phyloP scores from a whole-genome alignment of 2,797 vertebrate species.

The Danio jaintianensis region DNA sequence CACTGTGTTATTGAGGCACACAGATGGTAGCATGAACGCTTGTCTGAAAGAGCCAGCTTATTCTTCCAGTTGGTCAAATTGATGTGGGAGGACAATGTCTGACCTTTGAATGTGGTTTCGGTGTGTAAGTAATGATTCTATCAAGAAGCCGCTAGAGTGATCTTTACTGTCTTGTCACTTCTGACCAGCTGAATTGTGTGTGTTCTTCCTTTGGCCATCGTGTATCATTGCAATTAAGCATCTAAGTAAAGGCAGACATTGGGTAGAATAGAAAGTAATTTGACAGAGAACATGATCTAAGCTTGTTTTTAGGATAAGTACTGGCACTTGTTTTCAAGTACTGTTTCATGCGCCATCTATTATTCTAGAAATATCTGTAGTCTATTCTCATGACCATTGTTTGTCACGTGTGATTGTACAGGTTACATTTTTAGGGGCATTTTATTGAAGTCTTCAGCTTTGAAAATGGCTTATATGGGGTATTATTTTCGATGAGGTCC shows the following conservation, averaged over 20 bases:
- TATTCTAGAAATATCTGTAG: neutral
- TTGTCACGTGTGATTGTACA: neutral
- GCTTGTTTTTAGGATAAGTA: neutral
- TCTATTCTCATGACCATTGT: neutral
- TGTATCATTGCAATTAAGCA: neutral
- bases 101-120: slow-evolving; percentile 27
- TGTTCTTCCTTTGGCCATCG: neutral
- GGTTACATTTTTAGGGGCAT: neutral
- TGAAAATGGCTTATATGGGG: neutral
- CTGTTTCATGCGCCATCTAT: too few species aligned
- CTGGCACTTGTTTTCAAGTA: too few species aligned
- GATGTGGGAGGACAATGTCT: neutral
- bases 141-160: slow-evolving; percentile 2
- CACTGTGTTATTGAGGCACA: neutral
- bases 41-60: neutral
- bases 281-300: neutral
- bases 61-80: slow-evolving; percentile 13
- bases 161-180: slow-evolving; percentile 20
- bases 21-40: neutral
- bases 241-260: slow-evolving; percentile 11
- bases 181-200: slow-evolving; percentile 26
- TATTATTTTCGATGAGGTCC: neutral
- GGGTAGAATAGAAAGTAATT: neutral
- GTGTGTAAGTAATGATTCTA: neutral
- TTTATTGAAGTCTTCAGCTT: neutral